phyloP scores from a whole-genome alignment of 2,113 vertebrate species.

The Corydoras sp. region DNA sequence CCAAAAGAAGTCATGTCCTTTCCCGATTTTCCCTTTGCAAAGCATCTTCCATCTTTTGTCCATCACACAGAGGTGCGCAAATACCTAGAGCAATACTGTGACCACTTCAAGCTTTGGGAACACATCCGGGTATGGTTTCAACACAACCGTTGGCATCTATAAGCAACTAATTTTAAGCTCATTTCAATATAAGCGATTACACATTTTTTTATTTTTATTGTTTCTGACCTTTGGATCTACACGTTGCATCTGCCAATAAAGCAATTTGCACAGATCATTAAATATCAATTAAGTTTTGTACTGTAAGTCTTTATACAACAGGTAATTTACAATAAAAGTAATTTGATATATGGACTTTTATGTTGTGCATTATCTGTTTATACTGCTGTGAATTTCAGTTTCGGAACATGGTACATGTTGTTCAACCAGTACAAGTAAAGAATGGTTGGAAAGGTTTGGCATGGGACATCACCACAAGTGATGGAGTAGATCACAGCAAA shows the following conservation, averaged over 20 bases:
- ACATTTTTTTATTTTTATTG: too few relatives aligned
- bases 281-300: too few relatives aligned
- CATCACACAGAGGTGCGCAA: conserved; percentile 64
- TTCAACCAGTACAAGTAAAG: conserved; percentile 44
- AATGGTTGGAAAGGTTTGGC: conserved; percentile 37
- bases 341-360: too few relatives aligned
- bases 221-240: too few relatives aligned
- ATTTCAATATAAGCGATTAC: too few relatives aligned
- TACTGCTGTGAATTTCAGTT: conserved; percentile 44
- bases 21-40: conserved; percentile 71
- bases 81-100: conserved; percentile 68
- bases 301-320: too few relatives aligned
- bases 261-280: too few relatives aligned
- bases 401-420: conserved; percentile 45
- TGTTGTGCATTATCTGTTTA: neutral
- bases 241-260: too few relatives aligned
- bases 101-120: conserved; percentile 51
- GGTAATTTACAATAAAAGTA: too few relatives aligned
- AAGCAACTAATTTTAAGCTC: too few relatives aligned
- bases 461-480: conserved; percentile 52
- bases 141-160: neutral
- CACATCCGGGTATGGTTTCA: conserved; percentile 62
- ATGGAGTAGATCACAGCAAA: conserved; percentile 20
- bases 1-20: conserved; percentile 81
- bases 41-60: conserved; percentile 65